A percentile compares a stretch with the other conserved stretches of the same genome.
Evolutionary conservation across 1,140 invertebrate genomes (phyloP).

Genomic region (Homalodisca vitripennis): DNA sequence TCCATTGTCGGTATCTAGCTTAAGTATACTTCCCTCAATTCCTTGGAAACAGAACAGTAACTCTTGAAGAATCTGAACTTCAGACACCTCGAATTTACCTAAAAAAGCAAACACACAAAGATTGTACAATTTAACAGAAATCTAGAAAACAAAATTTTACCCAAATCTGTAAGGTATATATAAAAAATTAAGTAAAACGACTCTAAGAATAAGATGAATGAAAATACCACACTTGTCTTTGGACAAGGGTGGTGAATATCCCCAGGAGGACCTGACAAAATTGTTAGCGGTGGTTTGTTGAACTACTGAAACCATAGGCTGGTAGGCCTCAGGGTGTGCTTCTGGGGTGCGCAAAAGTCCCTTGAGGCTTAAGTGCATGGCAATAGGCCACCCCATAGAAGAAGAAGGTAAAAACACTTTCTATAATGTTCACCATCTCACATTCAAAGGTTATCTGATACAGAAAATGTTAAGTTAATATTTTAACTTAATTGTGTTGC

Average conservation of each 20-base stretch:
- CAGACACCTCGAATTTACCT: conserved; percentile 42
- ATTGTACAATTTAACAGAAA: background rate
- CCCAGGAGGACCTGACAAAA: background rate
- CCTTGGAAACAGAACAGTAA: conserved; percentile 81
- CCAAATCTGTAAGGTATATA: background rate
- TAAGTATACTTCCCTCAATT: conserved; percentile 73
- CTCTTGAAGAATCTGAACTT: conserved; percentile 65
- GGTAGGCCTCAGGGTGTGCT: too few species aligned
- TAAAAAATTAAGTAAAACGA: background rate
- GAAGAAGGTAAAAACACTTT: background rate
- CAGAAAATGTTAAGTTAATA: too few species aligned
- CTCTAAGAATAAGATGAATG: background rate
- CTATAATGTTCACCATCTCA: too few species aligned
- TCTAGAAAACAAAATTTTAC: background rate
- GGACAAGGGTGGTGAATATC: background rate
- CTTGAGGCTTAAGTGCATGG: too few species aligned
- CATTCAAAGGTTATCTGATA: too few species aligned
- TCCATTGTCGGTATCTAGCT: conserved; percentile 62
- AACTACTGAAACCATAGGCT: too few species aligned
- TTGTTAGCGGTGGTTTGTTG: background rate
- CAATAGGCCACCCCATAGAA: too few species aligned
- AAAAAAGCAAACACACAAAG: background rate
- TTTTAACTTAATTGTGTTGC: too few species aligned
- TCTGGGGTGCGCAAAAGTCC: too few species aligned
- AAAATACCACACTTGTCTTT: background rate